A percentile compares a stretch with the other conserved stretches of the same genome.
Conservation (phyloP, 2,888 invertebrate genomes). For the Agrotis segetum region DNA sequence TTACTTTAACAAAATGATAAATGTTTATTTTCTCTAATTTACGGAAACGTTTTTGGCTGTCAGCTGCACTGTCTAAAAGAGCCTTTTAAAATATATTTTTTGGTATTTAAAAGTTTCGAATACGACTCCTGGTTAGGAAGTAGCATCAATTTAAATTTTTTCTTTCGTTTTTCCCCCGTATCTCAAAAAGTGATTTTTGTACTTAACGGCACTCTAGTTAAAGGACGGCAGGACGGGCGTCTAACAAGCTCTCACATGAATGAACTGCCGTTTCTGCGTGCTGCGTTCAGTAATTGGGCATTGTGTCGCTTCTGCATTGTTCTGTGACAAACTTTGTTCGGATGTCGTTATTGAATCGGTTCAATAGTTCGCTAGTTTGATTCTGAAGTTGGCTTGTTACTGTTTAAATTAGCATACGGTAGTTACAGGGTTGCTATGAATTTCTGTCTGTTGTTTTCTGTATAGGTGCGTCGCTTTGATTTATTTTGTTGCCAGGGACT, state of each 20-base stretch:
- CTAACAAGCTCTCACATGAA: constrained; percentile 81
- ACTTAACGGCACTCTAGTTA: no score
- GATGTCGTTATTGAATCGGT: constrained; percentile 57
- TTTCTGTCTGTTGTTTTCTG: constrained; percentile 1
- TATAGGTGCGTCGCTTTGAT: not conserved
- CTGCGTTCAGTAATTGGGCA: constrained; percentile 79
- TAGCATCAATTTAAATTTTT: no score
- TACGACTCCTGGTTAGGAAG: no score
- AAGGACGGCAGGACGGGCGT: no score
- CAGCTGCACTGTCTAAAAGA: no score
- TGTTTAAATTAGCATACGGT: constrained; percentile 35
- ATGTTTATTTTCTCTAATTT: no score
- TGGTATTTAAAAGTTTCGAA: no score
- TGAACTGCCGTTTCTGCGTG: constrained; percentile 75
- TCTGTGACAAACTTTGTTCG: constrained; percentile 68
- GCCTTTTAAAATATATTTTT: no score
- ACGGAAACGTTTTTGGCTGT: no score
- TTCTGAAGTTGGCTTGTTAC: constrained; percentile 26
- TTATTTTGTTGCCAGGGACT: not conserved
- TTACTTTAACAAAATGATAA: no score
- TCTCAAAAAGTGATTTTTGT: no score
- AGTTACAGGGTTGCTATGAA: not conserved
- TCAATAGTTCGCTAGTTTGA: constrained; percentile 55
- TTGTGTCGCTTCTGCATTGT: constrained; percentile 78
- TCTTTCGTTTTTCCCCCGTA: no score